Conservation (phyloP, 2,113 vertebrate genomes). For the Microtus oregoni region DNA sequence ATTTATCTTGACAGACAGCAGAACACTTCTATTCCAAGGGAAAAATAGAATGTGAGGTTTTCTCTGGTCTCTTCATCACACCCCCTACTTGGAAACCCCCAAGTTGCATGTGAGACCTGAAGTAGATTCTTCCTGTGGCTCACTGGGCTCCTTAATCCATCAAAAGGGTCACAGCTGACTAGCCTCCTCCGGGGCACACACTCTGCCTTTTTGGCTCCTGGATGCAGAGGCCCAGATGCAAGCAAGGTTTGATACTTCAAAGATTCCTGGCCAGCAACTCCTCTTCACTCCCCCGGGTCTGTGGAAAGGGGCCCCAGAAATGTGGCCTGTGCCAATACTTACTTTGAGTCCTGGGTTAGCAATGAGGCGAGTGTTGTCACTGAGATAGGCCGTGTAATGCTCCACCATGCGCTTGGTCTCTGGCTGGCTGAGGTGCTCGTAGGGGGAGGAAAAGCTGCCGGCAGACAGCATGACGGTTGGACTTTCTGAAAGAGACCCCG, state of each 20-base stretch:
- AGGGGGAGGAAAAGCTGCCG: slow-evolving; percentile 97
- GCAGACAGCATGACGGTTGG: slow-evolving; percentile 99
- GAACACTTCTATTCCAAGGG: slow-evolving; percentile 2
- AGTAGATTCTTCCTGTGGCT: background rate
- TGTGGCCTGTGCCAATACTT: background rate
- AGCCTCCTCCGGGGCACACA: background rate
- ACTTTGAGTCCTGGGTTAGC: slow-evolving; percentile 99
- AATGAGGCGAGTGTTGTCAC: slow-evolving; percentile 98
- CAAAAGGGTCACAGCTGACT: slow-evolving; percentile 16
- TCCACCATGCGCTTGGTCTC: slow-evolving; percentile 99
- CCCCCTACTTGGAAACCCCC: background rate
- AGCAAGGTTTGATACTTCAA: slow-evolving; percentile 10
- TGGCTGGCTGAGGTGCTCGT: slow-evolving; percentile 98
- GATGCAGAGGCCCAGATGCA: slow-evolving; percentile 56
- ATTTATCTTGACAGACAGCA: slow-evolving; percentile 10
- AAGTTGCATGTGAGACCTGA: background rate
- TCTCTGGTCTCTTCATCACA: slow-evolving; percentile 16
- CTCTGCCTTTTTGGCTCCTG: slow-evolving; percentile 39
- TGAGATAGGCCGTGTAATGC: slow-evolving; percentile 99
- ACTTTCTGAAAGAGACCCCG: slow-evolving; percentile 89
- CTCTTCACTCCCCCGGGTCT: background rate
- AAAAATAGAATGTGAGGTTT: slow-evolving; percentile 27
- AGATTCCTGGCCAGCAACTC: background rate
- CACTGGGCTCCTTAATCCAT: slow-evolving; percentile 63
- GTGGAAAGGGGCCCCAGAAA: background rate